phyloP scores from a whole-genome alignment of 1,140 invertebrate species.

The Nylanderia fulva region DNA sequence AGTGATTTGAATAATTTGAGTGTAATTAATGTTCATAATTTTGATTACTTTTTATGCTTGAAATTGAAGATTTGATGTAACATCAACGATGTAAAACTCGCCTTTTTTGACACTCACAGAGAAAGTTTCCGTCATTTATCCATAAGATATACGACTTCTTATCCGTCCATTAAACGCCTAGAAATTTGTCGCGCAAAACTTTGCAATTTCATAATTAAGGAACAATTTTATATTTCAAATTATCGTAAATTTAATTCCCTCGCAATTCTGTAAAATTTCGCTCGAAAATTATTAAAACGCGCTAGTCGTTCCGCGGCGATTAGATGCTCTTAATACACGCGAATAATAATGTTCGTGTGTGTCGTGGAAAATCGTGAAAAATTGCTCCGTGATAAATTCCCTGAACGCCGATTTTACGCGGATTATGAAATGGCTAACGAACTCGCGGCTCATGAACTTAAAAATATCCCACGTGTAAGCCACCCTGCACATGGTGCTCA shows the following conservation, averaged over 20 bases:
- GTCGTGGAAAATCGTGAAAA: background rate
- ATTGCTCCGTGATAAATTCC: background rate
- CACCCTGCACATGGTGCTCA: constrained; percentile 18
- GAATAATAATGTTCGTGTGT: constrained; percentile 8
- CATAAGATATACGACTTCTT: background rate
- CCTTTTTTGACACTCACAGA: background rate
- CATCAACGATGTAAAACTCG: background rate
- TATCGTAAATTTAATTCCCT: background rate
- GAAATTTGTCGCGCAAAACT: background rate
- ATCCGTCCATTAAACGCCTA: background rate
- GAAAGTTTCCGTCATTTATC: background rate
- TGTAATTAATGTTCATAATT: constrained; percentile 43
- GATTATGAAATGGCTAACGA: constrained; percentile 39
- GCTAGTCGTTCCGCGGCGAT: background rate
- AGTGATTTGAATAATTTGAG: constrained; percentile 29
- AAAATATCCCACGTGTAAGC: constrained; percentile 34
- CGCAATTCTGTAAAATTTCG: background rate
- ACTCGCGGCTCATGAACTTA: constrained; percentile 1
- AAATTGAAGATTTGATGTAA: constrained; percentile 25
- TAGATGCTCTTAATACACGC: constrained; percentile 9
- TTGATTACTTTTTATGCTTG: background rate
- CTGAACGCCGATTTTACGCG: background rate
- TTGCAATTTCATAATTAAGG: background rate
- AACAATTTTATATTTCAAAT: background rate
- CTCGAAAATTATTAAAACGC: background rate